A percentile compares a stretch with the other conserved stretches of the same genome.
Conservation (phyloP, 2,888 invertebrate species). For the Thecophora atra region DNA sequence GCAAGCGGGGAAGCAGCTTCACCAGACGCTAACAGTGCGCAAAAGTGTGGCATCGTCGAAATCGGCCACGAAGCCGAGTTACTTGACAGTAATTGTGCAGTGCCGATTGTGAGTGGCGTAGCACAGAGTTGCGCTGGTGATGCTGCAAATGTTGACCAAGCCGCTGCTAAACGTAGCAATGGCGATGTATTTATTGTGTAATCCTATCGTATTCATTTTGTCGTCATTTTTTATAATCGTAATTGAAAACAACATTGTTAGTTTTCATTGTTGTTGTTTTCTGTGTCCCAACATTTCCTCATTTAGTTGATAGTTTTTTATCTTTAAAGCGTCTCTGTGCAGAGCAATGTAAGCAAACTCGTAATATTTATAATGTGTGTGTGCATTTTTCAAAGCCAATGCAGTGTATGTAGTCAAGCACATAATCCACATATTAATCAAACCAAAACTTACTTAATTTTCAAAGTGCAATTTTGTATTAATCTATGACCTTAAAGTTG, state of each 20-base stretch:
- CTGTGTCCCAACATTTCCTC: not conserved
- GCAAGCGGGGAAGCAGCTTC: constrained; percentile 20
- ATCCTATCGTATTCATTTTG: too few species aligned
- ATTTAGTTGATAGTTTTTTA: not conserved
- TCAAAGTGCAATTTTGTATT: constrained; percentile 33
- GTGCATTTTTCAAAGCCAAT: not conserved
- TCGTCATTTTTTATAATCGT: not conserved
- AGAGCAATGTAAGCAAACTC: not conserved
- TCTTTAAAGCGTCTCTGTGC: too few species aligned
- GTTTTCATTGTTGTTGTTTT: not conserved
- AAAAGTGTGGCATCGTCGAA: constrained; percentile 60
- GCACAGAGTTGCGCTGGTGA: constrained; percentile 33
- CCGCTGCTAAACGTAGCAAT: constrained; percentile 39
- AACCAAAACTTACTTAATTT: not conserved
- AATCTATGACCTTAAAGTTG: constrained; percentile 24
- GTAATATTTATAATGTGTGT: not conserved
- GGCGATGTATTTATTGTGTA: constrained; percentile 49
- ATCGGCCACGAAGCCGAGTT: constrained; percentile 64
- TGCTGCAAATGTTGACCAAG: constrained; percentile 28
- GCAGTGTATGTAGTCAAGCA: not conserved
- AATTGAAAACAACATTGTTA: not conserved
- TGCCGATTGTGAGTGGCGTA: not conserved
- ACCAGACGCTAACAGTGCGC: constrained; percentile 36
- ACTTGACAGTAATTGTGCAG: constrained; percentile 50
- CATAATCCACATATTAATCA: not conserved